These are phyloP conservation scores for Cyphomyrmex costatus DNA, from an alignment of 1,140 invertebrate species.

Conservation along the genomic window DNA sequence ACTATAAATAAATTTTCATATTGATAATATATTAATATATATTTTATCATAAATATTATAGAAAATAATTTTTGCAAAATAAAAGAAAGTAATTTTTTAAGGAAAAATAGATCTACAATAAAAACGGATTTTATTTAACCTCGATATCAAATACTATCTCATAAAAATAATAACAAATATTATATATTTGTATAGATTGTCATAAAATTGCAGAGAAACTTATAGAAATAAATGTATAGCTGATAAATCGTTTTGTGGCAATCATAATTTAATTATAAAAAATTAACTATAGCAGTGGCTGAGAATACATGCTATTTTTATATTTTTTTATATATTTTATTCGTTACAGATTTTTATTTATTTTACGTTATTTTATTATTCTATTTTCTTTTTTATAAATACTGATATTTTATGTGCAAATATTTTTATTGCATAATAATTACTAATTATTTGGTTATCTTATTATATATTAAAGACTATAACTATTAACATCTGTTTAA, in stretches of 20 bases:
- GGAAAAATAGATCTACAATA: not conserved
- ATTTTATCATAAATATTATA: not conserved
- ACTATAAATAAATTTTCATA: not conserved
- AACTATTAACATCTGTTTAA: not conserved
- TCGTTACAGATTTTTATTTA: not conserved
- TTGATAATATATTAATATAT: not conserved
- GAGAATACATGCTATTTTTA: not conserved
- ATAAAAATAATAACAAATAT: no score
- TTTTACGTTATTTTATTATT: not conserved
- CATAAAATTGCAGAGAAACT: not conserved
- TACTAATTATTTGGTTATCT: not conserved
- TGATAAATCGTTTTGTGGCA: not conserved
- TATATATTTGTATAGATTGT: no score
- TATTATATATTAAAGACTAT: no score
- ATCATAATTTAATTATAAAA: not conserved
- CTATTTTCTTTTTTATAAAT: not conserved
- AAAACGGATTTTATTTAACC: no score
- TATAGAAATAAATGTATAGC: not conserved
- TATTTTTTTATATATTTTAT: slow-evolving; percentile 1
- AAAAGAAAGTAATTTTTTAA: not conserved
- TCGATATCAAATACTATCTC: no score
- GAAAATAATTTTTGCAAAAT: not conserved
- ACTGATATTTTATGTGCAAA: not conserved
- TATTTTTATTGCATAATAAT: not conserved
- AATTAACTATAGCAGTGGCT: not conserved